Conservation (phyloP, 2,113 vertebrate genomes). For the Australoheros scitulus region DNA sequence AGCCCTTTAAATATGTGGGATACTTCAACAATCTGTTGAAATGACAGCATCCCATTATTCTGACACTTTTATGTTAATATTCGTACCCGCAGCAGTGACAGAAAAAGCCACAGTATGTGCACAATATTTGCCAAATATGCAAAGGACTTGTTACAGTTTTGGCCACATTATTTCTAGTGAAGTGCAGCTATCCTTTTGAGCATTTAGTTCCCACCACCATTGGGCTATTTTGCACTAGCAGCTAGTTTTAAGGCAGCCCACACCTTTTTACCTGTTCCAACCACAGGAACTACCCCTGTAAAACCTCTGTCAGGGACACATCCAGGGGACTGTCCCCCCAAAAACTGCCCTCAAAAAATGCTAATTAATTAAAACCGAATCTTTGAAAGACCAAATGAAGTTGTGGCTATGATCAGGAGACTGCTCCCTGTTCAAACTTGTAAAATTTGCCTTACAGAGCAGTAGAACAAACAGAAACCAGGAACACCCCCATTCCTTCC, state of each 20-base stretch:
- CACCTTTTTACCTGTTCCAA: background rate
- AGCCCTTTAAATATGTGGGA: slow-evolving; percentile 1
- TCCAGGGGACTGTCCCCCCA: background rate
- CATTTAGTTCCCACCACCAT: background rate
- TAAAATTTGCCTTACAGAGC: background rate
- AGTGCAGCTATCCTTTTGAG: background rate
- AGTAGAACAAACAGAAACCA: background rate
- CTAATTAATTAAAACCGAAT: background rate
- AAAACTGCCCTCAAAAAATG: background rate
- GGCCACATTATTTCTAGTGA: background rate
- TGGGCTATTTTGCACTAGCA: background rate
- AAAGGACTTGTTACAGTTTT: slow-evolving; percentile 1
- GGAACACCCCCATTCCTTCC: background rate
- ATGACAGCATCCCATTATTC: slow-evolving; percentile 1
- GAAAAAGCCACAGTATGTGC: background rate
- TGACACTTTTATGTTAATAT: slow-evolving; percentile 7
- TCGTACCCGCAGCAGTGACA: background rate
- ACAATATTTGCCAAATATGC: background rate
- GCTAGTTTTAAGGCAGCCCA: background rate
- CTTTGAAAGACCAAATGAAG: background rate
- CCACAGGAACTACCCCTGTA: background rate
- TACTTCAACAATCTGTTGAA: background rate
- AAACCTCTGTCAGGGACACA: background rate
- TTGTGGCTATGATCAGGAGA: background rate
- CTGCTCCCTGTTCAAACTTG: background rate